Conservation (phyloP, 1,140 invertebrate species). For the Stenopsyche tienmushanensis region DNA sequence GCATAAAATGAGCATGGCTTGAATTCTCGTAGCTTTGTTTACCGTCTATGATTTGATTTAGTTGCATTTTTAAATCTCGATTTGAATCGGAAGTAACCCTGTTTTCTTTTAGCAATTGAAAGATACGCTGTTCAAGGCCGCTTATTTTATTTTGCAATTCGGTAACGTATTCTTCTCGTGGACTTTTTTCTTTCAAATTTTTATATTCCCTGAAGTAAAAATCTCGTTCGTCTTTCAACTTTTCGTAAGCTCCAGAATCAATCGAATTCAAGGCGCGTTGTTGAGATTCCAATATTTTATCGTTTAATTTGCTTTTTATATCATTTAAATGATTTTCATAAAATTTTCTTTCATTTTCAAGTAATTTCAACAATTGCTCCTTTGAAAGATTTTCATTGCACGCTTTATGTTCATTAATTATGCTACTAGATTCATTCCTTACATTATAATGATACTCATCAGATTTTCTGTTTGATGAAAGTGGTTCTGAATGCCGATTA, state of each 20-base stretch:
- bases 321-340: conserved; percentile 52
- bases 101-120: conserved; percentile 54
- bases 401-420: too few relatives aligned
- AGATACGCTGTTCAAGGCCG: conserved; percentile 53
- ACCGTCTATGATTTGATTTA: conserved; percentile 11
- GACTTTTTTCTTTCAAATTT: conserved; percentile 47
- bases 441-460: too few relatives aligned
- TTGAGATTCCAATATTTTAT: conserved; percentile 46
- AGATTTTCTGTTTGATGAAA: too few relatives aligned
- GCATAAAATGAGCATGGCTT: conserved; percentile 43
- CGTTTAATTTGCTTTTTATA: conserved; percentile 50
- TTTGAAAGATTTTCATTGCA: conserved; percentile 41
- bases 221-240: conserved; percentile 50
- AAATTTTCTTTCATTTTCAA: conserved; percentile 52
- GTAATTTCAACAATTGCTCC: conserved; percentile 48
- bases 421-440: too few relatives aligned
- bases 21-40: conserved; percentile 11
- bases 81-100: conserved; percentile 44
- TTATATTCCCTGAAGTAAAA: conserved; percentile 51
- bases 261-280: not conserved
- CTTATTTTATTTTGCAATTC: conserved; percentile 49
- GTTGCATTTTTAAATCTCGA: conserved; percentile 9
- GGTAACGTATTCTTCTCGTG: conserved; percentile 47
- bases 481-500: too few relatives aligned
- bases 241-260: conserved; percentile 43